Percentiles rank a stretch among this genome's conserved stretches.
Evolutionary conservation across 2,888 invertebrate genomes (phyloP).

Genomic region (Gryllus longicercus): DNA sequence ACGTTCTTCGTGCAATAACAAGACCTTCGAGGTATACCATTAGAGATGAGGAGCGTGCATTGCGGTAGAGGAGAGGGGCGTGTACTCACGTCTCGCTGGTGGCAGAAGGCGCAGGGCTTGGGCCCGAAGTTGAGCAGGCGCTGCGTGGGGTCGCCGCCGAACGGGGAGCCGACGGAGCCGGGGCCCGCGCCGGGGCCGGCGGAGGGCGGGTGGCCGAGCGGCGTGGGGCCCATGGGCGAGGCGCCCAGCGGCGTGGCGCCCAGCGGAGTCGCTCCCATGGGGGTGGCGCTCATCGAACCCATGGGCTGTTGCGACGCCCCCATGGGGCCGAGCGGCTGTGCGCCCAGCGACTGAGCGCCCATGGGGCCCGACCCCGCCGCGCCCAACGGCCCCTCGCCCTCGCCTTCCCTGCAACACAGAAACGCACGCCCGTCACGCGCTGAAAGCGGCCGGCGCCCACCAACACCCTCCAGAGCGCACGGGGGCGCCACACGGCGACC

Average conservation of each 20-base stretch:
- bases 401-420: no score
- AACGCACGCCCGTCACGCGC: no score
- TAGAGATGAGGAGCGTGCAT: no score
- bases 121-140: constrained; percentile 9
- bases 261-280: not conserved
- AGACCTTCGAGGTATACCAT: no score
- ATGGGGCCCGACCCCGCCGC: not conserved
- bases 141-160: not conserved
- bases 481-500: no score
- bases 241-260: not conserved
- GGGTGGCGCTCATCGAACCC: not conserved
- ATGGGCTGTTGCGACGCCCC: not conserved
- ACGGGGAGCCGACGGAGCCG: not conserved
- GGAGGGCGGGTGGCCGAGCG: not conserved
- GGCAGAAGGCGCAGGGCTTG: constrained; percentile 17
- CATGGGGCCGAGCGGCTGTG: not conserved
- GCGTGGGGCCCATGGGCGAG: not conserved
- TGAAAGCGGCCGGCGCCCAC: no score
- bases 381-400: not conserved
- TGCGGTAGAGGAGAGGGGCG: not conserved
- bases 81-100: not conserved
- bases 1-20: no score
- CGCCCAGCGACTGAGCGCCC: not conserved
- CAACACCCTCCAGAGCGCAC: no score
- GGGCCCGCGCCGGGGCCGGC: constrained; percentile 1